Percentiles rank a stretch among this genome's conserved stretches.
Conservation (phyloP, 2,888 invertebrate genomes). For the Caenorhabditis wallacei region DNA sequence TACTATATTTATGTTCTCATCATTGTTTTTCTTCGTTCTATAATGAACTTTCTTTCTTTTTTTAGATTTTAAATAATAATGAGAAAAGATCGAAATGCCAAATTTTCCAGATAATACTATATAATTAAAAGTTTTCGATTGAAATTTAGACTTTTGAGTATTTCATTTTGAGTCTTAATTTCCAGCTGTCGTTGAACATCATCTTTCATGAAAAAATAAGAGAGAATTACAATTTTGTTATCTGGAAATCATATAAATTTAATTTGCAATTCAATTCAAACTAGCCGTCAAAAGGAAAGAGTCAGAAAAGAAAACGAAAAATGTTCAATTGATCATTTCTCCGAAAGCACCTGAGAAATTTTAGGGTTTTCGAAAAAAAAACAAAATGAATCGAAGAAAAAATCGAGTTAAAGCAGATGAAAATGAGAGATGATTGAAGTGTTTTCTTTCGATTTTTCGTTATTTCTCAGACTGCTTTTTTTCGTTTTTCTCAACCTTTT, state of each 20-base stretch:
- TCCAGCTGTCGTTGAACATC: too few relatives aligned
- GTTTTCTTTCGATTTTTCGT: too few relatives aligned
- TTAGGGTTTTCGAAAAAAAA: background rate
- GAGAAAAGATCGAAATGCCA: too few relatives aligned
- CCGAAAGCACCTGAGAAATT: background rate
- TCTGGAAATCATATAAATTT: constrained; percentile 5
- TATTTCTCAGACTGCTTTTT: background rate
- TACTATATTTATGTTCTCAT: constrained; percentile 19
- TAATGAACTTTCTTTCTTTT: constrained; percentile 3
- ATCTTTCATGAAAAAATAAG: too few relatives aligned
- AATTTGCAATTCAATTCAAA: background rate
- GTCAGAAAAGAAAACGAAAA: constrained; percentile 19
- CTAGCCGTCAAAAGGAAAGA: too few relatives aligned
- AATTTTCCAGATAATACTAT: too few relatives aligned
- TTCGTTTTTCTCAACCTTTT: background rate
- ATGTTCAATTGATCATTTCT: constrained; percentile 38
- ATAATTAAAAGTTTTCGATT: too few relatives aligned
- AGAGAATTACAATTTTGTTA: too few relatives aligned
- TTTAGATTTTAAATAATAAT: background rate
- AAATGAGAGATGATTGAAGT: too few relatives aligned
- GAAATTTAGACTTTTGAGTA: too few relatives aligned
- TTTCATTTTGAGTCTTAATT: too few relatives aligned
- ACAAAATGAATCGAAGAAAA: background rate
- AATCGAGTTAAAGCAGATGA: constrained; percentile 10
- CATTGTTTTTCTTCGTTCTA: background rate